Base-by-base conservation (phyloP, 2,888 invertebrate species). In the Pilophorus perplexus region DNA sequence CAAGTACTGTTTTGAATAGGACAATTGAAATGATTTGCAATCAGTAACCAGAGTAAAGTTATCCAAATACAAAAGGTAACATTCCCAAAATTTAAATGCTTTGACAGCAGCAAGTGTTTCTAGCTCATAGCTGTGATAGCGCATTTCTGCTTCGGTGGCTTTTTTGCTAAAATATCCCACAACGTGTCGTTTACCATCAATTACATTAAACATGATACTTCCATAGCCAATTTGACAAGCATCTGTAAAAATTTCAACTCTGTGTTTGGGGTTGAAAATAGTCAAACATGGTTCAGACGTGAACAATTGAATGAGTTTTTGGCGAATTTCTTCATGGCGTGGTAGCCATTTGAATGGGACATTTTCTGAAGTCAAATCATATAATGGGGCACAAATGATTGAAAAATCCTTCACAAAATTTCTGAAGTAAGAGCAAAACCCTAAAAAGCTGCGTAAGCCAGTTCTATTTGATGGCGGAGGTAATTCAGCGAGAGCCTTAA, bases 21-120 rank as follows among this genome's bases (percentile, higher is more conserved):
- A 73, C 0, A 70, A 52, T 33, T 74, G 74, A 0, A 76, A 40
- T 0, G 74, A 71, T 52, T 74, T 74, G 42, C 75, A 76, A 55
- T 78, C 77, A 2, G 74, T 75, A 0, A 74, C 52, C 5, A 48
- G 1, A 46, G 3, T 4, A 57, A 57, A 46, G 3, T 2, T 2
- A 42, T 55, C 4, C 27, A 27, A 1, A 66, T 67, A 20, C 16
- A n/a, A 8, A 23, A 38, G 22, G 37, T 42, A 2, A 18, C 22
- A 10, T 20, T 42, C 40, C 1, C 8, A 57, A 40, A 37, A 3
- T 22, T 40, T 20, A 1, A 57, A 42, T 10, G 22, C 2, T 23
- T 23, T 20, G 5, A 57, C 57, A 1, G 18, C 23, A 8, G 2
- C 20, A 3, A 38, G 3, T 3, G 42, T 57, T 12, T 40, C 57